These are phyloP conservation scores for Rhinolophus sinicus DNA, from an alignment of 2,113 vertebrate species.

Conservation along the genomic window DNA sequence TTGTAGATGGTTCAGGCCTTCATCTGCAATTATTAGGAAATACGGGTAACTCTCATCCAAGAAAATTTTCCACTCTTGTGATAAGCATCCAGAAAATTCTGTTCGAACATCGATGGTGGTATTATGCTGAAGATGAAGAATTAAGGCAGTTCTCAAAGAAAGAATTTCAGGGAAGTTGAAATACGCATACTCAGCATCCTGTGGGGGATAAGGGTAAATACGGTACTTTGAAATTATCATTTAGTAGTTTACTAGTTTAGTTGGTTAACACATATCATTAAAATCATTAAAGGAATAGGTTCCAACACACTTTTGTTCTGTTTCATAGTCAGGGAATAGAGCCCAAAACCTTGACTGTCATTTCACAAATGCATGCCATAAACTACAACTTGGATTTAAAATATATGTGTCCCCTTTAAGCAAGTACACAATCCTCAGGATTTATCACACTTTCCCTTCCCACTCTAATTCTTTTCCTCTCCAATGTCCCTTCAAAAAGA, in stretches of 20 bases:
- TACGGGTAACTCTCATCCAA: constrained; percentile 72
- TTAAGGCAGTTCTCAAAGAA: constrained; percentile 74
- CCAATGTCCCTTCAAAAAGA: neutral
- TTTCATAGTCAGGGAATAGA: neutral
- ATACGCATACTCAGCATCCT: constrained; percentile 81
- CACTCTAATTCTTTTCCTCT: neutral
- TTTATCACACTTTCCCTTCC: neutral
- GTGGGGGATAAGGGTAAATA: neutral
- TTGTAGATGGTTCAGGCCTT: constrained; percentile 70
- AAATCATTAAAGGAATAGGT: neutral
- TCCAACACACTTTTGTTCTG: neutral
- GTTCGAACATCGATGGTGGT: constrained; percentile 66
- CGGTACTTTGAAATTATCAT: neutral
- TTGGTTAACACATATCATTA: neutral
- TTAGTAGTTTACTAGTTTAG: neutral
- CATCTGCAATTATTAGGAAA: constrained; percentile 81
- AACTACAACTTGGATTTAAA: neutral
- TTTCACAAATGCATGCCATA: neutral
- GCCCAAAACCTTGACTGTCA: neutral
- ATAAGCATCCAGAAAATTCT: constrained; percentile 75
- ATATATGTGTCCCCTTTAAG: neutral
- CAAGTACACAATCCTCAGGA: neutral
- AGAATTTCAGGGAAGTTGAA: constrained; percentile 44
- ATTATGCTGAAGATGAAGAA: constrained; percentile 80
- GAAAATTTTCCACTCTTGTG: constrained; percentile 71